Base-by-base conservation (phyloP, 2,797 vertebrate genomes). In the Pangasius djambal region DNA sequence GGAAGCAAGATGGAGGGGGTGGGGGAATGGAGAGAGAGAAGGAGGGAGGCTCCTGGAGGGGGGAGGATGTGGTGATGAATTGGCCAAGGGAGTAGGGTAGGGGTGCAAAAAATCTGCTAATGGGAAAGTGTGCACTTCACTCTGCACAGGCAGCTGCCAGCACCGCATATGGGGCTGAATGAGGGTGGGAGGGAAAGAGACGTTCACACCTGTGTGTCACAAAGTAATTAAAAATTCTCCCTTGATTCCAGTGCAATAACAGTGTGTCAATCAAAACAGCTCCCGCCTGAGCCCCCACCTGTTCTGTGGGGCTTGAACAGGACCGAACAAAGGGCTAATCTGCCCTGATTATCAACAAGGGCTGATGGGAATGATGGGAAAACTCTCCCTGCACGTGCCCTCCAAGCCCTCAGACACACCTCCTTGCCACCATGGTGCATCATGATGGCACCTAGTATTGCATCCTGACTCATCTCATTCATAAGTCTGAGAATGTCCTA, bases 151-250 rank as follows among this genome's bases (percentile, higher is more conserved):
- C 92, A 91, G 91, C 90, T 93, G 93, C 79, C 82, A 89, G 65
- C 55, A 61, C 18, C 55, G 15, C 88, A 86, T 86, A 90, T 83
- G 52, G 65, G 74, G 88, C 63, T 48, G 34, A 55, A 61, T 34
- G 31, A 40, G 50, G 65, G 31, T 16, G 57, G 34, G 59, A 61
- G 87, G 50, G 63, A 89, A 77, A 79, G 61, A 89, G 83, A 88
- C 25, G 63, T 67, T 91, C 52, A 87, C 90, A 92, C 91, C 91
- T 92, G 92, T 72, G 83, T 90, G 87, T 89, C 87, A 88, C 61
- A 90, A 91, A 91, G 89, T 91, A 89, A 93, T 93, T 91, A 93
- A 92, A 92, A 92, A 89, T 88, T 82, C 91, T 84, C 88, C 83
- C 85, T 72, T 74, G 88, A 91, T 92, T 92, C 88, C 81, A 74